These are phyloP conservation scores for Papilio gigon DNA, from an alignment of 2,888 invertebrate species.

Conservation along the genomic window DNA sequence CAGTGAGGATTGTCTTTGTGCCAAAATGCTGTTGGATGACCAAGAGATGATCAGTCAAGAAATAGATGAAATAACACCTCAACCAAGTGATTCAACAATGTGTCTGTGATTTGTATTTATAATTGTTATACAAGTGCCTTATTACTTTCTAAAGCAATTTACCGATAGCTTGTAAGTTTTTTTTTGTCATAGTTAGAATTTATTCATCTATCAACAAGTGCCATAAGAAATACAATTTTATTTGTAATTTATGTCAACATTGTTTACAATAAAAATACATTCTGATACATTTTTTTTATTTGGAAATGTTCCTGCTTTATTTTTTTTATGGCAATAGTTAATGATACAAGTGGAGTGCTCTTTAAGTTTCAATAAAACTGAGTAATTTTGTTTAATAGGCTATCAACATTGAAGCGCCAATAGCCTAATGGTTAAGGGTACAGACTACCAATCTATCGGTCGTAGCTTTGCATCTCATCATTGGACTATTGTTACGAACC, in stretches of 20 bases:
- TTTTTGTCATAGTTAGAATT: not conserved
- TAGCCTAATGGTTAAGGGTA: no score
- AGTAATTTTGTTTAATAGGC: no score
- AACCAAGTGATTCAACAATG: conserved; percentile 50
- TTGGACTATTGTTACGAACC: no score
- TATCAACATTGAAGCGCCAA: no score
- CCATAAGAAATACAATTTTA: not conserved
- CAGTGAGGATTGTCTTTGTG: conserved; percentile 71
- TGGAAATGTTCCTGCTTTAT: not conserved
- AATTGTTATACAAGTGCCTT: conserved; percentile 11
- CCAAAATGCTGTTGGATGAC: conserved; percentile 70
- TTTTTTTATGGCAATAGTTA: not conserved
- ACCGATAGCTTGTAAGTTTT: no score
- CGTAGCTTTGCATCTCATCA: no score
- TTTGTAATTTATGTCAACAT: conserved; percentile 30
- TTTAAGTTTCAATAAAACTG: no score
- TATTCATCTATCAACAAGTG: not conserved
- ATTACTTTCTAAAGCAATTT: conserved; percentile 32
- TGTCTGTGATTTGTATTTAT: conserved; percentile 16
- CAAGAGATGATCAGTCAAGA: conserved; percentile 65
- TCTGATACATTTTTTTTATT: not conserved
- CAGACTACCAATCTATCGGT: no score
- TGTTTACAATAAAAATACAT: conserved; percentile 11
- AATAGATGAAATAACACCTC: conserved; percentile 73
- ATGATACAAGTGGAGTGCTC: no score